Evolutionary conservation across 2,888 invertebrate genomes (phyloP), one percentile per base, ranked within the genome.

Genomic region (Eupithecia subfuscata): DNA sequence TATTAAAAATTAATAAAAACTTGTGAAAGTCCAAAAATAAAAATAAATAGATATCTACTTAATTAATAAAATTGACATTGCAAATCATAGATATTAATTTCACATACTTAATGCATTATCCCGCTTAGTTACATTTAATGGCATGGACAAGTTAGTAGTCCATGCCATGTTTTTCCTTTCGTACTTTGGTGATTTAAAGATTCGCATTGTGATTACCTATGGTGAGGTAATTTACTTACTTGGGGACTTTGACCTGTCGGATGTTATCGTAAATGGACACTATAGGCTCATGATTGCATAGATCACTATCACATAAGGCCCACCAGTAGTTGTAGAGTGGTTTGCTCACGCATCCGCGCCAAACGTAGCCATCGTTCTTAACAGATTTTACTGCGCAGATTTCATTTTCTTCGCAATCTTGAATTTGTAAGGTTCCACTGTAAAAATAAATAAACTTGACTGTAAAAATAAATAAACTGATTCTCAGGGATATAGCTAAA

Each of bases 261-360:
- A 83, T 37, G 68, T 82, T 82, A 75, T 90, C 90, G 64, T 86
- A 90, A 30, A 93, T 80, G 7, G 87, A 88, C 3, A 86, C 75
- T 43, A 90, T 75, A 12, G 77, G 70, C 68, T 92, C 91, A 71
- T 86, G 84, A 75, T 93, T 93, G 77, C 93, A 93, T 0, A 90
- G 82, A 77, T 92, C 90, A 12, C 75, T 80, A 37, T 91, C 87
- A 63, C 93, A 93, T 0, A 92, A 77, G 14, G 81, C 78, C 87
- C 88, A 90, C 89, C 91, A 93, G 78, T 92, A 90, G 80, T 94
- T 93, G 78, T 89, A 94, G 2, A 89, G 83, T 2, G 93, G 93
- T 14, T 75, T 75, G 68, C 84, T 84, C 6, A 91, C 69, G 77
- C 93, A 94, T 8, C 93, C 93, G 14, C 93, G 87, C 92, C 93